Evolutionary conservation across 2,888 invertebrate genomes (phyloP).

Genomic region (Chloromyia formosa): DNA sequence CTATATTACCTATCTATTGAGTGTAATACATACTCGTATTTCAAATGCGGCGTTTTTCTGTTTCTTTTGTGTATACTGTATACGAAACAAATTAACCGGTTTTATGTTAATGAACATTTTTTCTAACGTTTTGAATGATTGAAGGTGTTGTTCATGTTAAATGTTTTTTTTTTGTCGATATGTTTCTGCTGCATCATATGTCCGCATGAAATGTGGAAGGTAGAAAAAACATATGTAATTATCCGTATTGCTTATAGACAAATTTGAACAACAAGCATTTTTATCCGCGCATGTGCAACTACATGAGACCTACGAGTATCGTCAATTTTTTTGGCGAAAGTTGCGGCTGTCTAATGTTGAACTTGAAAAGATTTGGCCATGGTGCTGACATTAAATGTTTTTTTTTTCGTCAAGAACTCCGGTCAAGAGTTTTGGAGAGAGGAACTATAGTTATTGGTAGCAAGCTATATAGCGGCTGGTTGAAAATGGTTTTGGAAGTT

Average conservation of each 20-base stretch:
- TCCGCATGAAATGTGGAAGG: not conserved
- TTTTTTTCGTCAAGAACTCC: slow-evolving; percentile 13
- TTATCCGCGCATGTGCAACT: not conserved
- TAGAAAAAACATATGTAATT: slow-evolving; percentile 2
- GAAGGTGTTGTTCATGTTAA: not conserved
- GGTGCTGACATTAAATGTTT: slow-evolving; percentile 20
- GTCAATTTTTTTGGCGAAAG: slow-evolving; percentile 5
- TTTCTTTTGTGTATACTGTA: not conserved
- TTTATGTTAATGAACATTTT: slow-evolving; percentile 29
- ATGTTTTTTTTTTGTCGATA: not conserved
- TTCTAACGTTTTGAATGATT: not conserved
- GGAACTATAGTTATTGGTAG: not conserved
- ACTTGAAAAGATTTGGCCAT: slow-evolving; percentile 22
- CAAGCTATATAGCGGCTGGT: not conserved
- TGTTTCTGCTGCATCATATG: not conserved
- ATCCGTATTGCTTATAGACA: not conserved
- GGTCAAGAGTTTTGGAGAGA: slow-evolving; percentile 3
- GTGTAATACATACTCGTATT: too few species aligned
- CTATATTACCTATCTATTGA: not conserved
- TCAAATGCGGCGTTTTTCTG: not conserved
- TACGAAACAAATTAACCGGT: slow-evolving; percentile 24
- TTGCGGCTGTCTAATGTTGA: not conserved
- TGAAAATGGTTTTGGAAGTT: not conserved
- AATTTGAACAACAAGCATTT: not conserved
- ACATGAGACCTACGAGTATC: not conserved